These are phyloP conservation scores for Drosophila phalerata DNA, from an alignment of 2,888 invertebrate genomes.

Conservation along the genomic window DNA sequence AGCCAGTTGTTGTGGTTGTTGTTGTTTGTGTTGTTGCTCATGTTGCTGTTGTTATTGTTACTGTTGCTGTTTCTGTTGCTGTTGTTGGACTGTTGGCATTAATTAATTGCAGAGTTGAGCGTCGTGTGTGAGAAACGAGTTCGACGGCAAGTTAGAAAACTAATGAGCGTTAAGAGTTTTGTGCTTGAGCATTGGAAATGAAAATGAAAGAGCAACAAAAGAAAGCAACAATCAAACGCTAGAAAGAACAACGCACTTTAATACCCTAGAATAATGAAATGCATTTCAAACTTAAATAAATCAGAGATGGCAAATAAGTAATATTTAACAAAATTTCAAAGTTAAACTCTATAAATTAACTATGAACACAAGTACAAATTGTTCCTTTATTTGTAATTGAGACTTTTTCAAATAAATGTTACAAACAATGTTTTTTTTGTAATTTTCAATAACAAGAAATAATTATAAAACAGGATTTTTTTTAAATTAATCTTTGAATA, in stretches of 20 bases:
- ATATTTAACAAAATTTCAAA: too few species aligned
- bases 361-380: too few species aligned
- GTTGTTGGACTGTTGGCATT: conserved; percentile 68
- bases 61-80: conserved; percentile 31
- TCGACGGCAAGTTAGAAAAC: conserved; percentile 64
- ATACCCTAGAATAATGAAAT: conserved; percentile 34
- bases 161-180: conserved; percentile 74
- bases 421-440: too few species aligned
- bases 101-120: conserved; percentile 76
- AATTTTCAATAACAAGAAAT: too few species aligned
- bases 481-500: too few species aligned
- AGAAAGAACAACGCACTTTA: conserved; percentile 12
- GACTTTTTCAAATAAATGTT: too few species aligned
- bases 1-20: conserved; percentile 49
- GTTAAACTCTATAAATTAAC: too few species aligned
- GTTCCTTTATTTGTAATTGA: too few species aligned
- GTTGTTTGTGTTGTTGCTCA: conserved; percentile 27
- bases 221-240: conserved; percentile 34
- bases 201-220: conserved; percentile 64
- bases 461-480: too few species aligned
- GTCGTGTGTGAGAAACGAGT: conserved; percentile 78
- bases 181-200: conserved; percentile 68
- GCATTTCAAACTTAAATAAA: too few species aligned
- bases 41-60: conserved; percentile 32
- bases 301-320: too few species aligned